phyloP scores from a whole-genome alignment of 2,888 invertebrate species.

The Alentia gelatinosa region DNA sequence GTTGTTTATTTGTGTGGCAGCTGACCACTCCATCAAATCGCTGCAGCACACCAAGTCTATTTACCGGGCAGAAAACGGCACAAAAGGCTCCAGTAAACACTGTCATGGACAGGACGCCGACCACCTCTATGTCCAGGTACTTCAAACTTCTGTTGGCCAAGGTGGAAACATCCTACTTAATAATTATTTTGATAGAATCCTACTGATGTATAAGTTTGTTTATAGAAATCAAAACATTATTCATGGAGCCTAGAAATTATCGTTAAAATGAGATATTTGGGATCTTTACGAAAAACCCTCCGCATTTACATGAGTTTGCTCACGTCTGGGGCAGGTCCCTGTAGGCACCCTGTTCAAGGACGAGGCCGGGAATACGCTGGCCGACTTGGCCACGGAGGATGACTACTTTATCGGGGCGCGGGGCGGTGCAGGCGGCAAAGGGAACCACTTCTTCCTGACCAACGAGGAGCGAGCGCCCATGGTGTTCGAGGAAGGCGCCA shows the following conservation, averaged over 20 bases:
- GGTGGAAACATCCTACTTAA: too few relatives aligned
- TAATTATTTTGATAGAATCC: too few relatives aligned
- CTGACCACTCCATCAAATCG: conserved; percentile 86
- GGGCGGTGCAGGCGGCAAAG: conserved; percentile 97
- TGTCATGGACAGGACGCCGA: conserved; percentile 86
- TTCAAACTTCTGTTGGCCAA: too few relatives aligned
- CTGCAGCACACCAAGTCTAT: conserved; percentile 86
- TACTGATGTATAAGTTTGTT: too few relatives aligned
- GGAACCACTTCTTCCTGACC: conserved; percentile 94
- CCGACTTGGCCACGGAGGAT: conserved; percentile 86
- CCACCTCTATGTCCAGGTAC: conserved; percentile 63
- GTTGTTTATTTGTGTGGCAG: conserved; percentile 78
- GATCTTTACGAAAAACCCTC: not conserved
- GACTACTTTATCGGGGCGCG: conserved; percentile 94
- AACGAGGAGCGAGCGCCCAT: conserved; percentile 89
- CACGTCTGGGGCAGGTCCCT: conserved; percentile 85
- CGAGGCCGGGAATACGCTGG: conserved; percentile 84
- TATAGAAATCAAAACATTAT: too few relatives aligned
- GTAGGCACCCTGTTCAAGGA: conserved; percentile 87
- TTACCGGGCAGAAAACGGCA: conserved; percentile 86
- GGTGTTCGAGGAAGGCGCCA: conserved; percentile 66
- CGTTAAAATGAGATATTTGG: too few relatives aligned
- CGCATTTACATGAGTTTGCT: not conserved
- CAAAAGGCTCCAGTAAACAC: conserved; percentile 87
- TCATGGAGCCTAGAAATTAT: conserved; percentile 67